Evolutionary conservation across 2,113 vertebrate species (phyloP).

Genomic region (Penelope pileata): DNA sequence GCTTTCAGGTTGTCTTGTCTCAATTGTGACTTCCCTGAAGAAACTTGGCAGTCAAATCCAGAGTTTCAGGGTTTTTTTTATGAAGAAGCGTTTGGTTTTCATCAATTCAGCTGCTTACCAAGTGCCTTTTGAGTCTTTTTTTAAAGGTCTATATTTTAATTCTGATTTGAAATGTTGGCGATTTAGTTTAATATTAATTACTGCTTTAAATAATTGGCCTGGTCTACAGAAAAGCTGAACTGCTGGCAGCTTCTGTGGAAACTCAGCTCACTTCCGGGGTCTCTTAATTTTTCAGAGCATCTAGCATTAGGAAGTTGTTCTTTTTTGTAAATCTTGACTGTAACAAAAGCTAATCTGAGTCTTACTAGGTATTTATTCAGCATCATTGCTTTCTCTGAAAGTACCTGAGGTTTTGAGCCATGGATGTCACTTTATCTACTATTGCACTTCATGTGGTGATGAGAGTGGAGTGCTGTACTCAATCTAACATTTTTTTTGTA

Average conservation of each 20-base stretch:
- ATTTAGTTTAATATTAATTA: conserved; percentile 37
- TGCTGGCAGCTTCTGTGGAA: conserved; percentile 51
- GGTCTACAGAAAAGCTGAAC: conserved; percentile 11
- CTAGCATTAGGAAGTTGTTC: background rate
- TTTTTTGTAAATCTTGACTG: conserved; percentile 24
- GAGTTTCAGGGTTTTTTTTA: background rate
- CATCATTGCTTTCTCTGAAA: background rate
- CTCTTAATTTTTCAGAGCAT: background rate
- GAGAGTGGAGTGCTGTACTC: background rate
- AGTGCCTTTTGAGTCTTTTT: background rate
- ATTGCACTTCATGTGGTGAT: background rate
- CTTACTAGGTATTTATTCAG: background rate
- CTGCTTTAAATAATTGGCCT: conserved; percentile 28
- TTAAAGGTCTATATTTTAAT: conserved; percentile 21
- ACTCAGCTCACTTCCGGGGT: background rate
- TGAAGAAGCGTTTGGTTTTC: background rate
- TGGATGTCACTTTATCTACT: background rate
- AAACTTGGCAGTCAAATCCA: background rate
- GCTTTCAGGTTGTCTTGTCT: background rate
- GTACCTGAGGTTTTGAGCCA: background rate
- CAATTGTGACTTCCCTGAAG: background rate
- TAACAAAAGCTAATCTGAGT: background rate
- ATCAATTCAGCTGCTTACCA: background rate
- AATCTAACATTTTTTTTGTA: background rate
- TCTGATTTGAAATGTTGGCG: conserved; percentile 3